Percentiles rank a stretch among this genome's conserved stretches.
Conservation (phyloP, 1,140 invertebrate species). For the Musca domestica region DNA sequence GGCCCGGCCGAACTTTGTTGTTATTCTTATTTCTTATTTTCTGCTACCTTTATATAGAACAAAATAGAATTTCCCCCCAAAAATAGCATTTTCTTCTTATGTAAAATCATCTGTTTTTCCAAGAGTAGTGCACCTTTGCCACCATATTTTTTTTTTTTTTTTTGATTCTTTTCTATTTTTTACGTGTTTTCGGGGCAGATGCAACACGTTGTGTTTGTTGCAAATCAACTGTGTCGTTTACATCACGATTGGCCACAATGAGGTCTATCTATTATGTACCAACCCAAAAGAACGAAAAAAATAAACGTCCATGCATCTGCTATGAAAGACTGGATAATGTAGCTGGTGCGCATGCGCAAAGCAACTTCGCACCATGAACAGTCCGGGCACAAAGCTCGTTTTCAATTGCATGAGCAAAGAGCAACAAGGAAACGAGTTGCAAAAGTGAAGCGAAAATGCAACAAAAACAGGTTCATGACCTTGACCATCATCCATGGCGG, state of each 20-base stretch:
- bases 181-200: background rate
- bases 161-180: background rate
- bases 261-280: background rate
- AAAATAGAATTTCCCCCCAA: too few species aligned
- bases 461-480: constrained; percentile 50
- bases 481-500: constrained; percentile 46
- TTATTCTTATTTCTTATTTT: too few species aligned
- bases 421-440: constrained; percentile 51
- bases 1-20: too few species aligned
- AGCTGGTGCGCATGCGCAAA: background rate
- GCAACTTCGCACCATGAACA: too few species aligned
- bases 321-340: background rate
- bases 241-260: too few species aligned
- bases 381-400: background rate
- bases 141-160: background rate
- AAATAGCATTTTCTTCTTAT: too few species aligned
- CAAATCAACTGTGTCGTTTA: background rate
- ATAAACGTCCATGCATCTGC: background rate
- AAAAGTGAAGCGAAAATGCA: constrained; percentile 25
- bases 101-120: background rate
- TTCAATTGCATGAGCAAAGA: background rate
- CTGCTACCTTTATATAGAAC: too few species aligned
- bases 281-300: background rate
- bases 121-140: too few species aligned
- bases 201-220: background rate